Evolutionary conservation across 2,797 vertebrate genomes (phyloP).

Genomic region (Phalanger gymnotis): DNA sequence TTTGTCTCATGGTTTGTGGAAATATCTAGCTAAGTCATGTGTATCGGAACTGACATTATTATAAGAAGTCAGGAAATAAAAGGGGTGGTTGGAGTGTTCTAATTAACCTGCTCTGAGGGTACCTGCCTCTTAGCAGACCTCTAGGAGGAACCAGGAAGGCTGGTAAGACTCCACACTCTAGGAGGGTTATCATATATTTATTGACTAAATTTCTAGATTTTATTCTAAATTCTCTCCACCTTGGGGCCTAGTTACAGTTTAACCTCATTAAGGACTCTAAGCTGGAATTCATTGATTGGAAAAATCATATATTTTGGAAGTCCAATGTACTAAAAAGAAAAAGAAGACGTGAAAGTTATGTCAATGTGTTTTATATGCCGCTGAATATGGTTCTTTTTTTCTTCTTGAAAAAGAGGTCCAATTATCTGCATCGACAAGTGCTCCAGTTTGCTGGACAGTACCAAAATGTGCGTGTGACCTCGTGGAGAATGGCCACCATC

Average conservation of each 20-base stretch:
- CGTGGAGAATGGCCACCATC: slow-evolving; percentile 99
- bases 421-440: slow-evolving; percentile 96
- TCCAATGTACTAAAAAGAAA: not conserved
- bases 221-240: not conserved
- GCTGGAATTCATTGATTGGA: not conserved
- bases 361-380: not conserved
- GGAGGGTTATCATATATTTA: not conserved
- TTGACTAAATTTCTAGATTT: not conserved
- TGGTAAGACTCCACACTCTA: not conserved
- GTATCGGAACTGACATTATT: not conserved
- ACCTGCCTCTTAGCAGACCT: not conserved
- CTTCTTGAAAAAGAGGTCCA: slow-evolving; percentile 90
- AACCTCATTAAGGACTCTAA: not conserved
- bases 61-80: slow-evolving; percentile 20
- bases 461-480: slow-evolving; percentile 93
- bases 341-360: not conserved
- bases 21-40: not conserved
- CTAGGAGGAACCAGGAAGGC: not conserved
- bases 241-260: not conserved
- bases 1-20: not conserved
- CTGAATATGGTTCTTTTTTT: slow-evolving; percentile 68
- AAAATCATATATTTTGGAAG: not conserved
- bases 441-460: slow-evolving; percentile 90
- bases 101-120: not conserved
- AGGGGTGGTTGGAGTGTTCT: not conserved